phyloP scores from a whole-genome alignment of 2,888 invertebrate genomes.

The Diaprepes abbreviatus region DNA sequence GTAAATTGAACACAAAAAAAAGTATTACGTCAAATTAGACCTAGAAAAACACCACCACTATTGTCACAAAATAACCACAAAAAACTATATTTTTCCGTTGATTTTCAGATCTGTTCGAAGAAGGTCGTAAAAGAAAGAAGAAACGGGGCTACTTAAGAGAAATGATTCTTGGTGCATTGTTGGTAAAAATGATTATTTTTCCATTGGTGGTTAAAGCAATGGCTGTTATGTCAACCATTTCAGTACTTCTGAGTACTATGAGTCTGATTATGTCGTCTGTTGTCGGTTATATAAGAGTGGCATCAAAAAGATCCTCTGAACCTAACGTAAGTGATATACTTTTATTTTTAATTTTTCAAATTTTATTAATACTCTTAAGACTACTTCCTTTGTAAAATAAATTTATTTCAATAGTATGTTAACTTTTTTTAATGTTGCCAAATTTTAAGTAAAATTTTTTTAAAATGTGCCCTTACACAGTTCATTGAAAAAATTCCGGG shows the following conservation, averaged over 20 bases:
- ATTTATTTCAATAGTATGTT: no score
- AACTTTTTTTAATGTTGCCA: no score
- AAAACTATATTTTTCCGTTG: not conserved
- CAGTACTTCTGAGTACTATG: conserved; percentile 70
- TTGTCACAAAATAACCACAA: no score
- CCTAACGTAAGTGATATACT: not conserved
- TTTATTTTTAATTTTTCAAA: no score
- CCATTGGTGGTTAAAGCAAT: conserved; percentile 79
- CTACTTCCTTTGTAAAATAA: no score
- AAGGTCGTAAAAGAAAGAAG: conserved; percentile 53
- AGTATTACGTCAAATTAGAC: no score
- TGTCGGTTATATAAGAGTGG: conserved; percentile 70
- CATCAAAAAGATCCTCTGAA: not conserved
- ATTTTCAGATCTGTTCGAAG: conserved; percentile 54
- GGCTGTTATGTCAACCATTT: conserved; percentile 76
- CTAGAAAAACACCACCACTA: no score
- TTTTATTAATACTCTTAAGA: no score
- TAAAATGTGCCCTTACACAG: no score
- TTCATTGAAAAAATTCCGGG: no score
- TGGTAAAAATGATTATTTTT: conserved; percentile 77
- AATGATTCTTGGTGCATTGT: conserved; percentile 74
- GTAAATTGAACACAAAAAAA: no score
- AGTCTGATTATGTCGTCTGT: conserved; percentile 74
- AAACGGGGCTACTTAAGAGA: conserved; percentile 74
- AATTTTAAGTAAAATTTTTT: no score